These are phyloP conservation scores for Apodemia hepburni DNA, from an alignment of 2,888 invertebrate species.

Conservation along the genomic window DNA sequence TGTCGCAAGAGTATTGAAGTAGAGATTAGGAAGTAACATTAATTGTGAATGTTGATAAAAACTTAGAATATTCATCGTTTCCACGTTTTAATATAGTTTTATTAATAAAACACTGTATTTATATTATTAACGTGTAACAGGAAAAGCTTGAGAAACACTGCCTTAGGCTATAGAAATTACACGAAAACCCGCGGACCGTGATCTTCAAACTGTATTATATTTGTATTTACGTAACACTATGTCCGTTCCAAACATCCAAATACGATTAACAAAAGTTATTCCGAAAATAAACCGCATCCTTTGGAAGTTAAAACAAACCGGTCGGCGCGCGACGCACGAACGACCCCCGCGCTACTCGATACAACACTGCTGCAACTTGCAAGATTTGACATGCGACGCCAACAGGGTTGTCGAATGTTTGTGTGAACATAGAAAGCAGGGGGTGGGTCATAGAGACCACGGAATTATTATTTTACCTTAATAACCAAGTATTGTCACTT, in stretches of 20 bases:
- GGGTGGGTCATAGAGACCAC: neutral
- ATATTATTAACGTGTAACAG: neutral
- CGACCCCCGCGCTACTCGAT: slow-evolving; percentile 45
- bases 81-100: neutral
- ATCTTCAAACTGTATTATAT: slow-evolving; percentile 19
- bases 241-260: slow-evolving; percentile 48
- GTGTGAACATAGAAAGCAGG: neutral
- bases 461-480: neutral
- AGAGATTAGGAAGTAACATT: neutral
- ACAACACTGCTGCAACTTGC: slow-evolving; percentile 52
- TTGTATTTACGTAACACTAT: slow-evolving; percentile 53
- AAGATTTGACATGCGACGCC: neutral
- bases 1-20: neutral
- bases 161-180: slow-evolving; percentile 22
- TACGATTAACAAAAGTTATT: slow-evolving; percentile 52
- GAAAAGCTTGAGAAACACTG: slow-evolving; percentile 2
- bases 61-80: neutral
- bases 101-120: neutral
- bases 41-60: neutral
- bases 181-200: slow-evolving; percentile 25
- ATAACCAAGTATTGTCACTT: too few species aligned
- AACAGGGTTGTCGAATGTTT: slow-evolving; percentile 4
- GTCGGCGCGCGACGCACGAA: slow-evolving; percentile 43
- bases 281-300: slow-evolving; percentile 66
- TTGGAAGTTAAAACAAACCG: slow-evolving; percentile 45